These are phyloP conservation scores for Heliocidaris erythrogramma DNA, from an alignment of 35 echinoderm and acorn worm species.

Conservation along the genomic window DNA sequence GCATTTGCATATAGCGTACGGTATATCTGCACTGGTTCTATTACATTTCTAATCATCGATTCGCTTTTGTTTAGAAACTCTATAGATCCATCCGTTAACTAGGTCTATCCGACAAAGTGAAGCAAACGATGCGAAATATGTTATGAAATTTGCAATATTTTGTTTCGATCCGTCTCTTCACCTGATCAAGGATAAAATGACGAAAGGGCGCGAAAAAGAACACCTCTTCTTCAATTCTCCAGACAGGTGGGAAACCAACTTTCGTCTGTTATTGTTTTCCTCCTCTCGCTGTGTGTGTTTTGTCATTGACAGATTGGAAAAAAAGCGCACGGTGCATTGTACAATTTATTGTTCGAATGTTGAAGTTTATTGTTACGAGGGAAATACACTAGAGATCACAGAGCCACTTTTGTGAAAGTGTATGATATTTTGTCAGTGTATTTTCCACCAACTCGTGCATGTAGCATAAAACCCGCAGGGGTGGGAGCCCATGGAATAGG, in stretches of 20 bases:
- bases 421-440: not conserved
- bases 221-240: not conserved
- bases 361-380: not conserved
- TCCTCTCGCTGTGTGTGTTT: not conserved
- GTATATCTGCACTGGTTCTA: no score
- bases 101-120: not conserved
- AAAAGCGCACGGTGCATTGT: not conserved
- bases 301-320: not conserved
- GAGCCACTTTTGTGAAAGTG: not conserved
- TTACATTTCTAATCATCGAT: no score
- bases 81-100: no score
- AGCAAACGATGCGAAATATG: not conserved
- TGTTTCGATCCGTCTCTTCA: not conserved
- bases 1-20: no score
- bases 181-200: not conserved
- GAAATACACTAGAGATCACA: not conserved
- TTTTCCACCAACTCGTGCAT: not conserved
- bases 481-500: not conserved
- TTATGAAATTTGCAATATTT: not conserved
- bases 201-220: not conserved
- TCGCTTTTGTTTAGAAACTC: no score
- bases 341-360: not conserved
- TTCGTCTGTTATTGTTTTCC: not conserved
- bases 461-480: not conserved
- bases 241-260: not conserved